phyloP scores from a whole-genome alignment of 2,113 vertebrate genomes.

The Macrotus californicus region DNA sequence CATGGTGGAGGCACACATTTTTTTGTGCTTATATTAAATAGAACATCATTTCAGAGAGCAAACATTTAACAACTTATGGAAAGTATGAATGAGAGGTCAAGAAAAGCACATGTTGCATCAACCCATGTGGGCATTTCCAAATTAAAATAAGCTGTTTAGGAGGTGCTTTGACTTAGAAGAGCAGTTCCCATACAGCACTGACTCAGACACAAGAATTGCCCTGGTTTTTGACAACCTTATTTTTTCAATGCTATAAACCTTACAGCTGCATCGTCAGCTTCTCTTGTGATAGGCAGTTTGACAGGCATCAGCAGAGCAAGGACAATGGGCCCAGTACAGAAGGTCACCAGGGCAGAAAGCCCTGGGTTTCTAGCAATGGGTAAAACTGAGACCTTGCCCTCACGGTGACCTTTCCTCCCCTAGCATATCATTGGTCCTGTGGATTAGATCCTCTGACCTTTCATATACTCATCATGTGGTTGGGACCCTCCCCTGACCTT shows the following conservation, averaged over 20 bases:
- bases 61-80: not conserved
- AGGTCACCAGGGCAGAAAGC: not conserved
- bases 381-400: not conserved
- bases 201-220: too few relatives aligned
- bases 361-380: not conserved
- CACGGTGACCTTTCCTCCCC: not conserved
- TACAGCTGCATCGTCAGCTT: fast-evolving
- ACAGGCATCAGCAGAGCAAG: not conserved
- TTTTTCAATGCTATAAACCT: not conserved
- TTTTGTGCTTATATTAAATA: not conserved
- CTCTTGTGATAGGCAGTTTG: not conserved
- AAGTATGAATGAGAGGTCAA: not conserved
- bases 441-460: not conserved
- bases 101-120: not conserved
- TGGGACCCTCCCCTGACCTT: not conserved
- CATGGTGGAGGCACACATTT: not conserved
- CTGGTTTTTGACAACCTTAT: not conserved
- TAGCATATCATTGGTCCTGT: not conserved
- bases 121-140: not conserved
- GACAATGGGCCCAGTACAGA: not conserved
- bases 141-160: not conserved
- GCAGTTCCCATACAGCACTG: not conserved
- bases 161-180: not conserved
- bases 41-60: not conserved
- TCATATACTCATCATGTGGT: not conserved